Percentiles rank a stretch among this genome's conserved stretches.
Conservation (phyloP, 2,113 vertebrate genomes). For the Maylandia zebra region DNA sequence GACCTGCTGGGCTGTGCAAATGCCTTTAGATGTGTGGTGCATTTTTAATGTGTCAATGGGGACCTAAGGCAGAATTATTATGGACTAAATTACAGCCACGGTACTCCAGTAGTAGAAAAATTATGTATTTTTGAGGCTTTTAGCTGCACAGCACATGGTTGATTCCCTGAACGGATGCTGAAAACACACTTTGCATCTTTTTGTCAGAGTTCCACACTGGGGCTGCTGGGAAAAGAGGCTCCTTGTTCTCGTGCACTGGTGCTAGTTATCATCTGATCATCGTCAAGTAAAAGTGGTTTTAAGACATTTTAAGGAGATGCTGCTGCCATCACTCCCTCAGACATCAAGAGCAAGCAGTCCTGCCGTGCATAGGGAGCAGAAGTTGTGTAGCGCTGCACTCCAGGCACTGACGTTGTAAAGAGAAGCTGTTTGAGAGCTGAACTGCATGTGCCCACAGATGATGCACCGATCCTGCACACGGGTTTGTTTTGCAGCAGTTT, state of each 20-base stretch:
- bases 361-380: not conserved
- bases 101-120: not conserved
- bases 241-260: not conserved
- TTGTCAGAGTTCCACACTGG: not conserved
- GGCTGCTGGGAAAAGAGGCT: not conserved
- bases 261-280: not conserved
- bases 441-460: not conserved
- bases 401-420: not conserved
- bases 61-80: constrained; percentile 37
- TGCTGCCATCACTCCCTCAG: not conserved
- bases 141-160: not conserved
- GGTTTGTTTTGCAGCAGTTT: not conserved
- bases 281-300: not conserved
- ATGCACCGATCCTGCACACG: not conserved
- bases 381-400: not conserved
- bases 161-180: not conserved
- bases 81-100: constrained; percentile 26
- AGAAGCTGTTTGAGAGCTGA: not conserved
- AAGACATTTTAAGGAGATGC: not conserved
- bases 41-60: constrained; percentile 52
- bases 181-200: not conserved
- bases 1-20: constrained; percentile 53
- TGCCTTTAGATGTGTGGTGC: constrained; percentile 39
- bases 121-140: not conserved
- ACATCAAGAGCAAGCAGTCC: not conserved